These are phyloP conservation scores for Leptopilina drosophilae DNA, from an alignment of 2,888 invertebrate species.

Conservation along the genomic window DNA sequence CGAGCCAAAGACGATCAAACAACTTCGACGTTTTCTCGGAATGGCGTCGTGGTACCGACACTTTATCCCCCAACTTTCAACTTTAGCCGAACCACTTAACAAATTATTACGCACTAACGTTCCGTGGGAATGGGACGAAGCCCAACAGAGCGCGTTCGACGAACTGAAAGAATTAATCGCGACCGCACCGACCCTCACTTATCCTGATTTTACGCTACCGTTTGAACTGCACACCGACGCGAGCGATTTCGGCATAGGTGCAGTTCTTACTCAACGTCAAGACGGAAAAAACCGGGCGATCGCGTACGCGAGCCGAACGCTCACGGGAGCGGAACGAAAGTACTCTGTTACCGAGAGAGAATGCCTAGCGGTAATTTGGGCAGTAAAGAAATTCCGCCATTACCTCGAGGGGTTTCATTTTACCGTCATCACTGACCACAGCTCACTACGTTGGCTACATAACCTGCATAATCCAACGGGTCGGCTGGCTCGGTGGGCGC, in stretches of 20 bases:
- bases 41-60: too few species aligned
- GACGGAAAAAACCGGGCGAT: too few species aligned
- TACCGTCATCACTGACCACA: slow-evolving; percentile 49
- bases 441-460: slow-evolving; percentile 50
- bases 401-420: slow-evolving; percentile 55
- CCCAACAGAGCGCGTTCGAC: not conserved
- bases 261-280: slow-evolving; percentile 27
- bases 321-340: too few species aligned
- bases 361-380: slow-evolving; percentile 51
- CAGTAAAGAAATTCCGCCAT: slow-evolving; percentile 45
- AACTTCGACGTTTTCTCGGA: too few species aligned
- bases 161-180: not conserved
- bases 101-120: not conserved
- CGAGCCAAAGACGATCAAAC: too few species aligned
- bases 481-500: slow-evolving; percentile 58
- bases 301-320: too few species aligned
- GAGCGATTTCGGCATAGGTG: slow-evolving; percentile 35
- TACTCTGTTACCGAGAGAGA: too few species aligned
- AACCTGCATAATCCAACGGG: slow-evolving; percentile 40
- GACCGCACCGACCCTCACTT: not conserved
- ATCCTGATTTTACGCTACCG: not conserved
- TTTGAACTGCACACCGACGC: slow-evolving; percentile 26
- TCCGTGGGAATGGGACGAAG: slow-evolving; percentile 26
- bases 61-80: not conserved
- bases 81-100: too few species aligned